These are phyloP conservation scores for Diachasma alloeum DNA, from an alignment of 1,140 invertebrate species.

Conservation along the genomic window DNA sequence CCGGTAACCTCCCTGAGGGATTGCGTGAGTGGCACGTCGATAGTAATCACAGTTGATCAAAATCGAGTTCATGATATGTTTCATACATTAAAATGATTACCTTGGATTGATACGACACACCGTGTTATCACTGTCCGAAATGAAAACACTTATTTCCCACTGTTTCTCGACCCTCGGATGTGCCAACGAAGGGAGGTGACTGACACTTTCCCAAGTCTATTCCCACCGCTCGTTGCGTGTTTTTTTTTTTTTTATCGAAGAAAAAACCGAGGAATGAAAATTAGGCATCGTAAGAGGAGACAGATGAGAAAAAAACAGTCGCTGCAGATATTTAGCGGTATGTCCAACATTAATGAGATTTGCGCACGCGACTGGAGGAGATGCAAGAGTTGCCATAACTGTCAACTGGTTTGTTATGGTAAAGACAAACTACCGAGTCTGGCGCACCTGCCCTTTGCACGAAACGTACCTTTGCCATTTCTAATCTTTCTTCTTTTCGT, in stretches of 20 bases:
- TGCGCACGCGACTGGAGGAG: slow-evolving; percentile 12
- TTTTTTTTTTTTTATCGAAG: neutral
- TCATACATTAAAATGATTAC: neutral
- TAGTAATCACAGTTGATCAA: slow-evolving; percentile 18
- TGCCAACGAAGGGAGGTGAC: neutral
- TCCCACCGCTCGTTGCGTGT: no score
- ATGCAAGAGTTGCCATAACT: slow-evolving; percentile 22
- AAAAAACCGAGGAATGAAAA: neutral
- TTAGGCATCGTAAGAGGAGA: neutral
- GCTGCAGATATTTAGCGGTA: slow-evolving; percentile 2
- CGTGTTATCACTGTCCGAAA: neutral
- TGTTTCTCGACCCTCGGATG: neutral
- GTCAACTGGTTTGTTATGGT: slow-evolving; percentile 25
- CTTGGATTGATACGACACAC: neutral
- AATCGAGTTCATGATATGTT: slow-evolving; percentile 21
- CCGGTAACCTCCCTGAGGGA: slow-evolving; percentile 9
- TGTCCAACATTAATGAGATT: slow-evolving; percentile 29
- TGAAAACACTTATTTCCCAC: neutral
- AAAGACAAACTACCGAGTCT: slow-evolving; percentile 15
- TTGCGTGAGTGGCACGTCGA: slow-evolving; percentile 19
- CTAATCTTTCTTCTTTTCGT: neutral
- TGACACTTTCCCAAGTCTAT: no score
- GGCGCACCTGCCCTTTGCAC: slow-evolving; percentile 17
- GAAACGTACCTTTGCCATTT: slow-evolving; percentile 5
- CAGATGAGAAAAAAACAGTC: slow-evolving; percentile 9